Base-by-base conservation (phyloP, 2,113 vertebrate species). In the Oreochromis tanganicae region DNA sequence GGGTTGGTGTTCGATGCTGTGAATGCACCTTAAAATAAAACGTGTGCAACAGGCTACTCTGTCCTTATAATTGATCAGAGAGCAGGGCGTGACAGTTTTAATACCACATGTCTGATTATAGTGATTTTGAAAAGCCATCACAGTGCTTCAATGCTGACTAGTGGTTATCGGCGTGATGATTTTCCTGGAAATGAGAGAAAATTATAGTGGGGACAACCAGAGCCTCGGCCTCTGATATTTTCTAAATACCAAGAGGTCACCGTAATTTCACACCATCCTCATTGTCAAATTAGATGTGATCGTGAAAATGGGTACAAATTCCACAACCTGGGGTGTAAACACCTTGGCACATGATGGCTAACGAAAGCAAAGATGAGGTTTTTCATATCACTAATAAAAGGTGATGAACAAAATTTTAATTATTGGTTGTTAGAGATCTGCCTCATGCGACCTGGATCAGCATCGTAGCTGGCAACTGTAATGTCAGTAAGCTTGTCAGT, bases 211-310 rank as follows among this genome's bases (percentile, higher is more conserved):
- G 41, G 84, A 88, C 80, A 80, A 82, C 24, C 59, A 43, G 34
- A 55, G 54, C 56, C 38, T 29, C 2, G 19, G 80, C 87, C 78
- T 54, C 78, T 86, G 90, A 71, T 91, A 88, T 94, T 92, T 89
- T 89, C 87, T 59, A 93, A 95, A 95, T 95, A 92, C 83, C 95
- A 94, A 87, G 9, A 90, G 92, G 91, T 93, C 93, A 80, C 2
- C 1, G 12, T 84, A 86, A 95, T 94, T 94, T 93, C 89, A 85
- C 85, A 84, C 32, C 24, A 13, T 56, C 50, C 21, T 38, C 32
- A 10, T 68, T 4, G 16, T 46, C 71, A 88, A 91, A 91, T 90
- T 85, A 92, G 68, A 34, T 82, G 85, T 66, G 36, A 88, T 17
- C 3, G 11, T 71, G 66, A 63, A 78, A 83, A 66, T 24, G 54